A percentile compares a stretch with the other conserved stretches of the same genome.
These are phyloP conservation scores for Capromys pilorides DNA, from an alignment of 2,797 vertebrate species.

Conservation along the genomic window DNA sequence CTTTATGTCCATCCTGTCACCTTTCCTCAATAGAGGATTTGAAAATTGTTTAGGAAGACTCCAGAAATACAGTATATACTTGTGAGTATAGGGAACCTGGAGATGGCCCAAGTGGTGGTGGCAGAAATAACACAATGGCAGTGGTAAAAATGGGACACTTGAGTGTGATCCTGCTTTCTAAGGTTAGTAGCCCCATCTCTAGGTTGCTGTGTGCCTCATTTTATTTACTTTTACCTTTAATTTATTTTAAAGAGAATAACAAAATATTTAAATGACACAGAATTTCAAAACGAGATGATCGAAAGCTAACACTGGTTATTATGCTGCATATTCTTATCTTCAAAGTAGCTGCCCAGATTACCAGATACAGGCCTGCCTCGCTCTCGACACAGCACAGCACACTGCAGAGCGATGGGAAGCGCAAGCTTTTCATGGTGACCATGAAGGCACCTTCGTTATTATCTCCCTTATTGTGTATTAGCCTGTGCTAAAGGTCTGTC, in stretches of 20 bases:
- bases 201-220: not conserved
- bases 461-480: conserved; percentile 75
- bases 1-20: not conserved
- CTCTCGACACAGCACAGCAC: not conserved
- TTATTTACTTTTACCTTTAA: not conserved
- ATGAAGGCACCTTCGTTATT: conserved; percentile 74
- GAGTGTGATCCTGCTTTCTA: not conserved
- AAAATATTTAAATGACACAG: too few relatives aligned
- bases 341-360: too few relatives aligned
- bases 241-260: too few relatives aligned
- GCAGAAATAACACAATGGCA: not conserved
- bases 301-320: too few relatives aligned
- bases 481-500: conserved; percentile 68
- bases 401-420: not conserved
- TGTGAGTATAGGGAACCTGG: not conserved
- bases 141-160: not conserved
- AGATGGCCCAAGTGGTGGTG: not conserved
- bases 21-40: conserved; percentile 6
- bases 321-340: too few relatives aligned
- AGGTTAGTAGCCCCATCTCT: not conserved
- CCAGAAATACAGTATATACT: not conserved
- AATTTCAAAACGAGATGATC: too few relatives aligned
- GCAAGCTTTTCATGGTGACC: conserved; percentile 52
- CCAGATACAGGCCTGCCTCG: not conserved
- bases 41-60: not conserved